Percentiles rank a stretch among this genome's conserved stretches.
Conservation (phyloP, 1,140 invertebrate species). For the Trissolcus basalis region DNA sequence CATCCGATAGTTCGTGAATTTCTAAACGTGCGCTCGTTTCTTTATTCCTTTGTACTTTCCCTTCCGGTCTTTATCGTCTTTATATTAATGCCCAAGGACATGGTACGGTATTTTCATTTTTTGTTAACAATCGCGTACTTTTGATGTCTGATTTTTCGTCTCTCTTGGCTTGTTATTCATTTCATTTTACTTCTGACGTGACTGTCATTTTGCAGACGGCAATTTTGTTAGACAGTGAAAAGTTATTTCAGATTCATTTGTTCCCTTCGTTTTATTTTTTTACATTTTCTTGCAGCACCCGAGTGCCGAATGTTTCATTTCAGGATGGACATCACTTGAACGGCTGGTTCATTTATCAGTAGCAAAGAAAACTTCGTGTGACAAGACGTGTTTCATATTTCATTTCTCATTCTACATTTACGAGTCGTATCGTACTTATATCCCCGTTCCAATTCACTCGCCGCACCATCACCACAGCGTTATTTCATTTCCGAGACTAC, state of each 20-base stretch:
- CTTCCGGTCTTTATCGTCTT: conserved; percentile 24
- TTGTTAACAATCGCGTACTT: not conserved
- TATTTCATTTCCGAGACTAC: conserved; percentile 45
- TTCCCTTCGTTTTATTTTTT: too few species aligned
- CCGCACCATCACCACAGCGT: conserved; percentile 20
- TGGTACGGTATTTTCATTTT: conserved; percentile 32
- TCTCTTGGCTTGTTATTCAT: too few species aligned
- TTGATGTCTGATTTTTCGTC: too few species aligned
- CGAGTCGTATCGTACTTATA: conserved; percentile 35
- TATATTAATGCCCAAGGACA: conserved; percentile 40
- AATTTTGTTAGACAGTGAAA: too few species aligned
- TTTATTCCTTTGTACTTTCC: conserved; percentile 27
- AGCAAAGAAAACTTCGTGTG: conserved; percentile 43
- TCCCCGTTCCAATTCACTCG: conserved; percentile 17
- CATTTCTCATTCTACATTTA: conserved; percentile 46
- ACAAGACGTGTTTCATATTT: conserved; percentile 56
- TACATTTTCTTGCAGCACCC: too few species aligned
- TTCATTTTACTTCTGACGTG: too few species aligned
- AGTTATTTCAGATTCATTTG: too few species aligned
- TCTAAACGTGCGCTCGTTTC: conserved; percentile 38
- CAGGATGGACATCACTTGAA: conserved; percentile 47
- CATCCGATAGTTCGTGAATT: conserved; percentile 49
- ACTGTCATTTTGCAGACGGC: too few species aligned
- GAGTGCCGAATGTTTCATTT: conserved; percentile 45
- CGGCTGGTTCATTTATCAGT: conserved; percentile 52